Evolutionary conservation across 2,888 invertebrate species (phyloP).

Genomic region (Stenotaenia linearis): DNA sequence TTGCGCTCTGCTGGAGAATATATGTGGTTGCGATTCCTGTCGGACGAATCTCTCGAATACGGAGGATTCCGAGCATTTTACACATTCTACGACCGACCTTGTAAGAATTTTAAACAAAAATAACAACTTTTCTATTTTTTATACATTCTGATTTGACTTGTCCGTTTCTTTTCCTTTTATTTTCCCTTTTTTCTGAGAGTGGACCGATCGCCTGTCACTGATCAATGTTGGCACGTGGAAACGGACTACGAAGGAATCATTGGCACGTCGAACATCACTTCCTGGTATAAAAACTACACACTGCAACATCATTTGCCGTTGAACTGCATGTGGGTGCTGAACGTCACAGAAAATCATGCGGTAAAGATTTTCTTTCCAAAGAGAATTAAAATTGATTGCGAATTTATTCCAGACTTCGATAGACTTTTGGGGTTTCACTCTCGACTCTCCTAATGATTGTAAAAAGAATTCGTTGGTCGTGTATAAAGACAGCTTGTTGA

Average conservation of each 20-base stretch:
- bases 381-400: no score
- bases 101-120: background rate
- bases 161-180: background rate
- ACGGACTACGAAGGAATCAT: conserved; percentile 56
- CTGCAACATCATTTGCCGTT: conserved; percentile 56
- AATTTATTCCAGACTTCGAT: conserved; percentile 46
- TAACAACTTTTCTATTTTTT: background rate
- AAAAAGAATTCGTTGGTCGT: conserved; percentile 69
- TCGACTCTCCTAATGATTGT: conserved; percentile 70
- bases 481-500: conserved; percentile 59
- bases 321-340: conserved; percentile 66
- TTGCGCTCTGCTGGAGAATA: conserved; percentile 66
- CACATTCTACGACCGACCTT: conserved; percentile 52
- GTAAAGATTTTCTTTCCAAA: conserved; percentile 52
- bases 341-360: conserved; percentile 59
- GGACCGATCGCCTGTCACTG: conserved; percentile 52
- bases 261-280: conserved; percentile 55
- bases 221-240: conserved; percentile 57
- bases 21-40: conserved; percentile 72
- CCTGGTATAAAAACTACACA: conserved; percentile 53
- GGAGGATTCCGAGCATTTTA: conserved; percentile 72
- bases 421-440: conserved; percentile 59
- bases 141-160: background rate
- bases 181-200: conserved; percentile 42
- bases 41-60: conserved; percentile 74